Evolutionary conservation across 2,888 invertebrate species (phyloP).

Genomic region (Troides helena): DNA sequence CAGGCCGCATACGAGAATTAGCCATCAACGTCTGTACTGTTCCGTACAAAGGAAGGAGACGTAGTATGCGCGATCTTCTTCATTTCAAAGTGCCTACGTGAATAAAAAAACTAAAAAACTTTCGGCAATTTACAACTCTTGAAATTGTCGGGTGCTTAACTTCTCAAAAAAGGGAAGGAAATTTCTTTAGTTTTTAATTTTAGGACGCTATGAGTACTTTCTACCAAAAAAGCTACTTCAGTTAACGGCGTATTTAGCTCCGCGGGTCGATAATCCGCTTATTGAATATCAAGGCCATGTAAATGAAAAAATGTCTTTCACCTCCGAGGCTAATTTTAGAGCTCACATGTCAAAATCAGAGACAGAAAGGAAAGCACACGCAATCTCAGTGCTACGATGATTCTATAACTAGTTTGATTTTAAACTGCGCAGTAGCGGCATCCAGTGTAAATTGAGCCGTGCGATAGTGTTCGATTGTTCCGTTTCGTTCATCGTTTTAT

Average conservation of each 20-base stretch:
- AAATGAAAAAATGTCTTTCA: slow-evolving; percentile 33
- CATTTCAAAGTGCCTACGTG: slow-evolving; percentile 18
- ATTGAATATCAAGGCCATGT: slow-evolving; percentile 37
- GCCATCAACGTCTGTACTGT: slow-evolving; percentile 56
- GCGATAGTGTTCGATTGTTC: slow-evolving; percentile 40
- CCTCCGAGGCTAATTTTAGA: slow-evolving; percentile 34
- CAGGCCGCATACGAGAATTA: slow-evolving; percentile 69
- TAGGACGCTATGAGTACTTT: slow-evolving; percentile 4
- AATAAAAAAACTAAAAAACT: slow-evolving; percentile 23
- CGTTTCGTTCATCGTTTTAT: slow-evolving; percentile 30
- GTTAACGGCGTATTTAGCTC: slow-evolving; percentile 23
- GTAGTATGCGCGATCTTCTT: slow-evolving; percentile 18
- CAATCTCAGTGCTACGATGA: slow-evolving; percentile 40
- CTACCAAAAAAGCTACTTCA: slow-evolving; percentile 5
- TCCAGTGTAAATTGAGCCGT: slow-evolving; percentile 42
- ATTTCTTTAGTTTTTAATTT: slow-evolving; percentile 1
- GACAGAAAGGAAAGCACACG: slow-evolving; percentile 46
- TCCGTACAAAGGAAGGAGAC: slow-evolving; percentile 43
- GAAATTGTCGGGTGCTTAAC: slow-evolving; percentile 13
- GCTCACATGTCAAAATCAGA: slow-evolving; percentile 42
- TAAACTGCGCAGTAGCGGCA: slow-evolving; percentile 46
- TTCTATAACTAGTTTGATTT: slow-evolving; percentile 44
- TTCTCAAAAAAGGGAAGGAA: slow-evolving; percentile 4
- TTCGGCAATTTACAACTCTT: slow-evolving; percentile 25
- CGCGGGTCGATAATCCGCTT: slow-evolving; percentile 32